Conservation (phyloP, 2,888 invertebrate species). For the Polyommatus iphigenia region DNA sequence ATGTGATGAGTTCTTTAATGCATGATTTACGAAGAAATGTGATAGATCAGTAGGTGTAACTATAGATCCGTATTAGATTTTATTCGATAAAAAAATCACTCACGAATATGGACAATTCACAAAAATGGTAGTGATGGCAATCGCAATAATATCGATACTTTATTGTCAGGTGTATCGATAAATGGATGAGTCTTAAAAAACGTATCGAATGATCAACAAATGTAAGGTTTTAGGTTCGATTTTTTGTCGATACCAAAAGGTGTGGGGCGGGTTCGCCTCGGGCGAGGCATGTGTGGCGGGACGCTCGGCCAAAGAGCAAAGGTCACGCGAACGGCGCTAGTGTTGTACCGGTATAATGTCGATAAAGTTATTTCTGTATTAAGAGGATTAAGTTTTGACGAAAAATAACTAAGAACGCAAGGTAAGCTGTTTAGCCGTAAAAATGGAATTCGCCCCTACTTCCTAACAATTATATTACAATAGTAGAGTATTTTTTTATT, state of each 20-base stretch:
- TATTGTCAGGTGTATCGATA: slow-evolving; percentile 25
- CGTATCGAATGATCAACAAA: slow-evolving; percentile 41
- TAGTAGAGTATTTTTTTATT: too few relatives aligned
- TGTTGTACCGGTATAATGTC: slow-evolving; percentile 44
- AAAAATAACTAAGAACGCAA: neutral
- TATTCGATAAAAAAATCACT: neutral
- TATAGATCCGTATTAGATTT: neutral
- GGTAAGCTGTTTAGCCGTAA: too few relatives aligned
- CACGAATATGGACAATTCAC: neutral
- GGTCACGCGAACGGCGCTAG: slow-evolving; percentile 64
- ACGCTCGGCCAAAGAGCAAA: slow-evolving; percentile 65
- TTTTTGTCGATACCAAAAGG: slow-evolving; percentile 68
- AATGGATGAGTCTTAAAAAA: slow-evolving; percentile 36
- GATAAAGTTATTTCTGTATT: slow-evolving; percentile 31
- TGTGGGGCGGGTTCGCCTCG: slow-evolving; percentile 67
- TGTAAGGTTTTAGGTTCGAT: slow-evolving; percentile 56
- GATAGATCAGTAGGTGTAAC: neutral
- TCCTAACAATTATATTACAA: too few relatives aligned
- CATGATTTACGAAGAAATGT: neutral
- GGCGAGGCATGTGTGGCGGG: slow-evolving; percentile 57
- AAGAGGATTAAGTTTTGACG: neutral
- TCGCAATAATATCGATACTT: slow-evolving; percentile 24
- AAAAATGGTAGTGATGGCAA: slow-evolving; percentile 15
- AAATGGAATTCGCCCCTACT: too few relatives aligned
- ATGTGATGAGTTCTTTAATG: neutral